Base-by-base conservation (phyloP, 1,140 invertebrate genomes). In the Drosophila serrata region DNA sequence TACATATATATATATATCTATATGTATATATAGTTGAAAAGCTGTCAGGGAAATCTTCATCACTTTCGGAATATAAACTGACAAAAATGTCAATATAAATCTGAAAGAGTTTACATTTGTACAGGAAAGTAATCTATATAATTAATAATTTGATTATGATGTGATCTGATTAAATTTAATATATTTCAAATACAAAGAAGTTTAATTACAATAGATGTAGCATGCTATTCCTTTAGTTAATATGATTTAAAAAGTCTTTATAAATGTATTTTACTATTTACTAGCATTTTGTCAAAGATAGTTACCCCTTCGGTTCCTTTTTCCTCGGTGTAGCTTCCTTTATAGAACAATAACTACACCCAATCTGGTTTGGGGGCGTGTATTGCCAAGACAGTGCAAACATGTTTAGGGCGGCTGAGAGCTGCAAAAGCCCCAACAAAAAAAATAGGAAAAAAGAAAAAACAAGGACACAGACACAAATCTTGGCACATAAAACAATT, bases 401-500 rank as follows among this genome's bases (percentile, higher is more conserved):
- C 85, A 88, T 81, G 84, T 84, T 84, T 72, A 84, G 68, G 84
- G 84, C 81, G 81, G 77, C 73, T 57, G 60, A 65, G 56, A 64
- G 73, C 48, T 57, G 56, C 45, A 42, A 57, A 42, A 63, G 53
- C 55, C 37, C 22, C 13, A 58, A 29, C 29, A 63, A 48, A 68
- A 48, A 24, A 63, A 48, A 35, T 27, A 39, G 3, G 3, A 19
- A 19, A 35, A 35, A 35, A 6, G 17, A 9, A 27, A 46, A 45
- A 65, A 84, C 84, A 78, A 70, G 77, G 75, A 74, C 87, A 80
- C 53, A 78, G 85, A 90, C 85, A 90, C 86, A 90, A 90, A 90
- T 90, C 85, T 90, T 90, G 85, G 85, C 85, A 88, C 84, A 88
- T 90, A 88, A 87, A 87, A 87, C 84, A 88, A 88, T 88, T 88